Percentiles rank a stretch among this genome's conserved stretches.
phyloP scores from a whole-genome alignment of 2,113 vertebrate genomes.

The Myocastor coypus region DNA sequence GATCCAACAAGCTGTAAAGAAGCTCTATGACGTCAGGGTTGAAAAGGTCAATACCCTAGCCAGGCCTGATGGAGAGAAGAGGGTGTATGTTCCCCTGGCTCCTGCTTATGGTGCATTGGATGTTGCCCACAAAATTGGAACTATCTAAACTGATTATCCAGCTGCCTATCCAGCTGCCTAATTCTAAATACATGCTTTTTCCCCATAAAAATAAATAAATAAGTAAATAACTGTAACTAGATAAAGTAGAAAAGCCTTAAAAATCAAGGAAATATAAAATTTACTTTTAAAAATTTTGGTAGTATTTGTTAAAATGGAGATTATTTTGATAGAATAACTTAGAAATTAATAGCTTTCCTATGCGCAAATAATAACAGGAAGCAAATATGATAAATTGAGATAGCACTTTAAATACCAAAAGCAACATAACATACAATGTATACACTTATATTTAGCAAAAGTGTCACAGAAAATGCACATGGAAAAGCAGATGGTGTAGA shows the following conservation, averaged over 20 bases:
- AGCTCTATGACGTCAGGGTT: too few relatives aligned
- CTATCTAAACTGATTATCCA: too few relatives aligned
- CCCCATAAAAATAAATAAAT: too few relatives aligned
- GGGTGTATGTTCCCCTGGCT: too few relatives aligned
- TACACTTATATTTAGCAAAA: background rate
- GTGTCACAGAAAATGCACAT: background rate
- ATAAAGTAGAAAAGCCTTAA: slow-evolving; percentile 5
- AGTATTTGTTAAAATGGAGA: background rate
- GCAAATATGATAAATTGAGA: background rate
- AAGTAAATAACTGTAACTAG: background rate
- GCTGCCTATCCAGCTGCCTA: too few relatives aligned
- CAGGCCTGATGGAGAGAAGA: too few relatives aligned
- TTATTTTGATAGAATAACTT: background rate
- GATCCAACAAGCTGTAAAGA: too few relatives aligned
- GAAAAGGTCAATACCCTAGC: too few relatives aligned
- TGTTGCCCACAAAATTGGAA: too few relatives aligned
- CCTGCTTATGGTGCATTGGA: too few relatives aligned
- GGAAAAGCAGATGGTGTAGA: background rate
- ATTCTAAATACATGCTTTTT: too few relatives aligned
- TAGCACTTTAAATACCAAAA: background rate
- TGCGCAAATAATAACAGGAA: background rate
- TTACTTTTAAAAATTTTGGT: background rate
- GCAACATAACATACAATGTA: background rate
- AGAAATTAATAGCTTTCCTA: background rate
- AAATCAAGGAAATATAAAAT: background rate